Percentiles rank a stretch among this genome's conserved stretches.
Evolutionary conservation across 2,113 vertebrate genomes (phyloP).

Genomic region (Microcebus lehilahytsara): DNA sequence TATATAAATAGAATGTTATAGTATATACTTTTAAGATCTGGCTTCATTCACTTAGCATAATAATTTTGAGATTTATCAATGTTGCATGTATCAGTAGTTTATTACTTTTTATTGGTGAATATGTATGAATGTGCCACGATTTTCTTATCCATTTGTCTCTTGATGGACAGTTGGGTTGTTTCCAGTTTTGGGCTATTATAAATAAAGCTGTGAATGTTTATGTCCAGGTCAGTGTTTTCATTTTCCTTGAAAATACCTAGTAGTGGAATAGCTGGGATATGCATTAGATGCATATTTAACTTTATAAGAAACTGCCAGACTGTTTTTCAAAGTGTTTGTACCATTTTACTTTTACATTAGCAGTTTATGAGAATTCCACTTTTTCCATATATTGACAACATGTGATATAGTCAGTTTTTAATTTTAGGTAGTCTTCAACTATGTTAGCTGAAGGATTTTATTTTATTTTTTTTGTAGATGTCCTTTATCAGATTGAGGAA

Average conservation of each 20-base stretch:
- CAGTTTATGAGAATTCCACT: background rate
- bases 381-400: background rate
- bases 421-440: background rate
- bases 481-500: background rate
- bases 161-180: background rate
- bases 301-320: background rate
- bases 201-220: background rate
- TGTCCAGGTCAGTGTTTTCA: background rate
- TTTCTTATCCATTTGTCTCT: background rate
- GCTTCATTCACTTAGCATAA: background rate
- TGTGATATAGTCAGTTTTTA: background rate
- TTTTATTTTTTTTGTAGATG: background rate
- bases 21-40: background rate
- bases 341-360: background rate
- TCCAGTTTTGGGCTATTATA: background rate
- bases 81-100: background rate
- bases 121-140: background rate
- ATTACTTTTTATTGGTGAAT: background rate
- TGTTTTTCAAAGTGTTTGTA: background rate
- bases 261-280: background rate
- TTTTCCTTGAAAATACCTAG: background rate
- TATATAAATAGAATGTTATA: background rate
- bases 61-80: background rate
- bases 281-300: background rate
- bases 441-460: background rate